Base-by-base conservation (phyloP, 2,113 vertebrate species). In the Sceloporus tristichus region DNA sequence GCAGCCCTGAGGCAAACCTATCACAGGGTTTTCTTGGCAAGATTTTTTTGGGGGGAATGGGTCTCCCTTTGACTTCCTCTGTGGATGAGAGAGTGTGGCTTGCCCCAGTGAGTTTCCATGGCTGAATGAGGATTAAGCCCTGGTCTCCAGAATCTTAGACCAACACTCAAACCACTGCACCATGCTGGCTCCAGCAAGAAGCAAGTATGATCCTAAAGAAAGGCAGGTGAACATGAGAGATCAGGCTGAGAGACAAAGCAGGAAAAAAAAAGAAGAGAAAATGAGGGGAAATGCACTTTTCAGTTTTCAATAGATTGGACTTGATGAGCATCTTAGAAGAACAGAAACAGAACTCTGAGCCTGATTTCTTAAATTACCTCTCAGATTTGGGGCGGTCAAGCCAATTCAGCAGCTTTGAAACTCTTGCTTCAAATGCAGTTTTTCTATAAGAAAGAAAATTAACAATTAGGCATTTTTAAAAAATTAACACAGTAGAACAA, bases 361-460 rank as follows among this genome's bases (percentile, higher is more conserved):
- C 71, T 27, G 9, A 9, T 78, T 18, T 82, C 13, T 87, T 70
- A 92, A 70, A 42, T 71, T 96, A 98, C 97, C 97, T 97, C 66
- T 96, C 29, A 87, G 94, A 38, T 21, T 95, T 93, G 83, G 92
- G 83, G 18, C 96, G 90, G 92, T 97, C 97, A 84, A 98, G 90
- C 97, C 97, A 98, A 7, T 95, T 79, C 82, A 98, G 65, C 88
- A 98, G 0, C 34, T 90, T 87, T 74, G 83, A 91, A 89, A 98
- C 92, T 87, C 97, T 97, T 29, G 92, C 2, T 92, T 96, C 95
- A 88, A 93, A 96, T 6, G 70, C 0, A 82, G 96, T 0, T 0
- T 91, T 94, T 3, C 97, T 98, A 80, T 5, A 88, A 85, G 29
- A 19, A 25, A 70, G 7, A 82, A 38, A 23, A 78, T 78, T 59